These are phyloP conservation scores for Cantharis rustica DNA, from an alignment of 2,888 invertebrate species.

Conservation along the genomic window DNA sequence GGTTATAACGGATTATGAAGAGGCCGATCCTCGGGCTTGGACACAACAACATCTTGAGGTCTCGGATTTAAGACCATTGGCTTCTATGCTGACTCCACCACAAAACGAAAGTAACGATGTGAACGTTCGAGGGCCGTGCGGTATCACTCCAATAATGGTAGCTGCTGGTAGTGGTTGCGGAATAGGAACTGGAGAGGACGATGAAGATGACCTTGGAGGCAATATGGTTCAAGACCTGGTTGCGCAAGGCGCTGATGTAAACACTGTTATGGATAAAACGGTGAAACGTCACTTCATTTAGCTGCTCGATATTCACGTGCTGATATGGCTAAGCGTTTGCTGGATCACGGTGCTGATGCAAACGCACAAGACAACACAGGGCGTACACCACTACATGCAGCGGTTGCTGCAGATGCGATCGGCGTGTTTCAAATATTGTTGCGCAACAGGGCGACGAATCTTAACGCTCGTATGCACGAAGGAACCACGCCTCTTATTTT, in stretches of 20 bases:
- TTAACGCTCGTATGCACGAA: slow-evolving; percentile 94
- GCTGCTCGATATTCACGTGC: slow-evolving; percentile 93
- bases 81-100: slow-evolving; percentile 86
- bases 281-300: slow-evolving; percentile 92
- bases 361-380: slow-evolving; percentile 95
- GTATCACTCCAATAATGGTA: slow-evolving; percentile 95
- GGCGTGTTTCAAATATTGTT: slow-evolving; percentile 95
- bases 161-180: slow-evolving; percentile 87
- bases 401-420: slow-evolving; percentile 95
- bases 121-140: slow-evolving; percentile 85
- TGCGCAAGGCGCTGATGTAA: slow-evolving; percentile 80
- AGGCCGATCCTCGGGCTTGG: slow-evolving; percentile 84
- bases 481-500: slow-evolving; percentile 95
- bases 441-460: slow-evolving; percentile 88
- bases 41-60: slow-evolving; percentile 91
- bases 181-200: slow-evolving; percentile 78
- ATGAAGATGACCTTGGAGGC: slow-evolving; percentile 69
- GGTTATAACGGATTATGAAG: slow-evolving; percentile 87
- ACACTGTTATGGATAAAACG: slow-evolving; percentile 93
- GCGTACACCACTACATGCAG: slow-evolving; percentile 91
- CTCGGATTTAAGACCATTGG: slow-evolving; percentile 80
- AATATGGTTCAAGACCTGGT: slow-evolving; percentile 55
- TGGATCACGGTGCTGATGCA: slow-evolving; percentile 90
- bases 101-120: slow-evolving; percentile 54
- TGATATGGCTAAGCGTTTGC: slow-evolving; percentile 80